phyloP scores from a whole-genome alignment of 2,113 vertebrate genomes.

The Leptocoma aspasia region DNA sequence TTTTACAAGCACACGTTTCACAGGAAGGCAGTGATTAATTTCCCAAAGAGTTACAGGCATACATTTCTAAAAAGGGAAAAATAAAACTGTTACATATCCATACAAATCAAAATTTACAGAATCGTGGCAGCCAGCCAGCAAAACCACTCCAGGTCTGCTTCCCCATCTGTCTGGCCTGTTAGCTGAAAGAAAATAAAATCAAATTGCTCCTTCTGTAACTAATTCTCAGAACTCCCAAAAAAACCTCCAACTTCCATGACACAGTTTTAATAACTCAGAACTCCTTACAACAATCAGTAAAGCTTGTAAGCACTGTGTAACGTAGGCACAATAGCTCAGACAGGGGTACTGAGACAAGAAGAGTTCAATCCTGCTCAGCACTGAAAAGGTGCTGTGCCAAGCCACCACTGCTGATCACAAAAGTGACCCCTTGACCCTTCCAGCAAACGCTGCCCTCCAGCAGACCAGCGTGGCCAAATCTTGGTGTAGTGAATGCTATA shows the following conservation, averaged over 20 bases:
- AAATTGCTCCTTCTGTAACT: conserved; percentile 74
- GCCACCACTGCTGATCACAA: not conserved
- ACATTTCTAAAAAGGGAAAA: conserved; percentile 71
- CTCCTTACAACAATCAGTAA: conserved; percentile 60
- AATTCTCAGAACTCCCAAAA: conserved; percentile 71
- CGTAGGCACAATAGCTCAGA: not conserved
- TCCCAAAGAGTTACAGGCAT: conserved; percentile 62
- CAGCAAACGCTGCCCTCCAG: not conserved
- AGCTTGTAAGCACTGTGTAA: conserved; percentile 2
- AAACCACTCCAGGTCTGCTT: conserved; percentile 73
- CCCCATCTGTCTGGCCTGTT: conserved; percentile 76
- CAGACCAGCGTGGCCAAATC: not conserved
- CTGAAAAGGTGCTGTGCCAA: not conserved
- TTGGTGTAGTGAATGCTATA: not conserved
- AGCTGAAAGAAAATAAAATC: conserved; percentile 74
- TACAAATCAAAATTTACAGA: conserved; percentile 77
- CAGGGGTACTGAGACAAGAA: not conserved
- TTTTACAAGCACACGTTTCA: conserved; percentile 55
- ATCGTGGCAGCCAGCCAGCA: conserved; percentile 71
- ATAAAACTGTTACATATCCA: conserved; percentile 74
- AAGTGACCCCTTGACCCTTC: conserved; percentile 1
- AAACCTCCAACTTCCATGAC: conserved; percentile 27
- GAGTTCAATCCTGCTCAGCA: not conserved
- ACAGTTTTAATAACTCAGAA: conserved; percentile 63
- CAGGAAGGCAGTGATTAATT: conserved; percentile 68